Conservation (phyloP, 2,113 vertebrate genomes). For the Carassius auratus region DNA sequence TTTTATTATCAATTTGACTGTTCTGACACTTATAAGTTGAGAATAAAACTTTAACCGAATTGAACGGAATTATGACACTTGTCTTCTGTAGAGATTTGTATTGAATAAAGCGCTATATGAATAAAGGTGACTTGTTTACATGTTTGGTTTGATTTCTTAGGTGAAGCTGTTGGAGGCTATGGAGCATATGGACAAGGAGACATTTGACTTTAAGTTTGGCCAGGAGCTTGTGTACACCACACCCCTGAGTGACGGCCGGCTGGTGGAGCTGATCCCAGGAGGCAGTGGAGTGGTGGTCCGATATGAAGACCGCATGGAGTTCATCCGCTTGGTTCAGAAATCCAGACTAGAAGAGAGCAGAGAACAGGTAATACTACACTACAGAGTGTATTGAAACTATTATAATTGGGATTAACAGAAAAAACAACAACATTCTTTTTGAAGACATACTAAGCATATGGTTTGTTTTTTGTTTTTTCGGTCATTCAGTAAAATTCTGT, state of each 20-base stretch:
- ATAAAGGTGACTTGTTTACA: no score
- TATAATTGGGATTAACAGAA: no score
- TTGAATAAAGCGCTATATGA: no score
- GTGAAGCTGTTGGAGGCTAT: slow-evolving; percentile 96
- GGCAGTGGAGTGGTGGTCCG: slow-evolving; percentile 82
- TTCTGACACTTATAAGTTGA: no score
- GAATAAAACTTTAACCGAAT: no score
- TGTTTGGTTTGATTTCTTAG: slow-evolving; percentile 66
- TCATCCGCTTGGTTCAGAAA: slow-evolving; percentile 88
- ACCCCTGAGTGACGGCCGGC: slow-evolving; percentile 84
- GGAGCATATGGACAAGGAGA: slow-evolving; percentile 94
- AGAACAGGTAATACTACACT: slow-evolving; percentile 83
- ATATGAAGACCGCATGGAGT: slow-evolving; percentile 88
- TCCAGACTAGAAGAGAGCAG: slow-evolving; percentile 90
- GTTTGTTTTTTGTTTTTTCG: neutral
- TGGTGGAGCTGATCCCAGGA: slow-evolving; percentile 88
- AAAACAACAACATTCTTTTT: no score
- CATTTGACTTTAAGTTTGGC: slow-evolving; percentile 94
- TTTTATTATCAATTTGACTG: no score
- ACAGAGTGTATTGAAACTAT: neutral
- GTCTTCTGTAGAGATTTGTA: no score
- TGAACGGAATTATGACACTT: no score
- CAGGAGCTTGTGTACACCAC: slow-evolving; percentile 94
- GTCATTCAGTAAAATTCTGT: neutral
- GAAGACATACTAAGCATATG: no score